Evolutionary conservation across 2,888 invertebrate species (phyloP), one percentile per base, ranked within the genome.

Genomic region (Drosophila suboccidentalis): DNA sequence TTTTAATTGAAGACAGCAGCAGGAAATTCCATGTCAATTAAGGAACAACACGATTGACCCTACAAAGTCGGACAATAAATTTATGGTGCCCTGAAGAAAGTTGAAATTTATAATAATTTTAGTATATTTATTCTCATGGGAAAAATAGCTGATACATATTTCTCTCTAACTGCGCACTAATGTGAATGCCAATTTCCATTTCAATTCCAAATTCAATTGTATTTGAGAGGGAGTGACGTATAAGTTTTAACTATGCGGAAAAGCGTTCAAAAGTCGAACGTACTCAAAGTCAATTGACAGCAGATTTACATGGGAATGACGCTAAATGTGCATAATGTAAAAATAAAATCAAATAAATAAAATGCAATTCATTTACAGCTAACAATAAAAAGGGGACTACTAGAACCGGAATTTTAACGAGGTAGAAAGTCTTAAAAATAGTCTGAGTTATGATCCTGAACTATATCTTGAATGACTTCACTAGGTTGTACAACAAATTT

Each of bases 201-300:
- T 39, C 3, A 49, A 22, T 34, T 26, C 11, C 36, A 38, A 38
- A 38, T 65, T 50, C 43, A 47, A 70, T 51, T 64, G 44, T 44
- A 51, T 49, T 57, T 13, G 17, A 46, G 34, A 29, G 29, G 2
- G 13, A 29, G 43, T 22, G 34, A 49, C 32, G 32, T 36, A 29
- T 29, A 50, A 9, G 38, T 38, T 17, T 11, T 38, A 80, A 46
- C 72, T 51, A 80, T 80, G 78, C 78, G 80, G 76, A 78, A 76
- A 65, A 67, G 41, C 54, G 58, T 22, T 50, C 6, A 11, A 39
- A 47, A 65, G 22, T 66, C 61, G 26, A 32, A 46, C 47, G 43
- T n/a, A 62, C 59, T 67, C 70, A 80, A 76, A 70, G 80, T 67
- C 71, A 71, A 75, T 75, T 75, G 71, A 55, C 63, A 71, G 71